Conservation (phyloP, 2,888 invertebrate genomes). For the Polydesmus complanatus region DNA sequence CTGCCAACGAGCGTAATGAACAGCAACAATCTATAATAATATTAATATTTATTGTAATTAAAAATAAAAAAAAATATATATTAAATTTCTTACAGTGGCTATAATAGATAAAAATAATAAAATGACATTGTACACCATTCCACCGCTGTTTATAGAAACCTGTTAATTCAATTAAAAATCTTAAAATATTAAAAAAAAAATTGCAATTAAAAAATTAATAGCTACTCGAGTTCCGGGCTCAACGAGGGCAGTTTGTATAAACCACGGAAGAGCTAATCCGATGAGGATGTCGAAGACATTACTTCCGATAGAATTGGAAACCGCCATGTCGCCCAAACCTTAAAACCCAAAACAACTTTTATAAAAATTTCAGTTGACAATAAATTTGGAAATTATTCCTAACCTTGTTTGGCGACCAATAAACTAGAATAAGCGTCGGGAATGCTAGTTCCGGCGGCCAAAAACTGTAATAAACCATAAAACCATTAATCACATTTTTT, state of each 20-base stretch:
- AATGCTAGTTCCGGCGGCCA: constrained; percentile 35
- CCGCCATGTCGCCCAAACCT: constrained; percentile 33
- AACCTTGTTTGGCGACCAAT: constrained; percentile 35
- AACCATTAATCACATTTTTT: too few species aligned
- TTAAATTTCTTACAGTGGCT: constrained; percentile 27
- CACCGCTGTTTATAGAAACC: constrained; percentile 16
- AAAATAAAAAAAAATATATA: too few species aligned
- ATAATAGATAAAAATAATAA: constrained; percentile 32
- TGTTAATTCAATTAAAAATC: background rate
- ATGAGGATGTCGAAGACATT: constrained; percentile 35
- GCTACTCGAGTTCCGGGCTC: constrained; percentile 22
- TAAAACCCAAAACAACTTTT: background rate
- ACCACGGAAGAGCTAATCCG: constrained; percentile 35
- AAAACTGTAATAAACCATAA: too few species aligned
- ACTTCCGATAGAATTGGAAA: constrained; percentile 34
- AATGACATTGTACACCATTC: constrained; percentile 32
- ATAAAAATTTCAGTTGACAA: background rate
- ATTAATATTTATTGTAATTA: constrained; percentile 6
- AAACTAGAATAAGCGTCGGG: constrained; percentile 37
- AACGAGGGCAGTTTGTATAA: constrained; percentile 29
- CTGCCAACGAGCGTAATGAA: constrained; percentile 28
- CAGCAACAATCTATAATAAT: constrained; percentile 22
- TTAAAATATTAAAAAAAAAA: background rate
- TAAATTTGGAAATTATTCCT: constrained; percentile 9
- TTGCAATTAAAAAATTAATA: constrained; percentile 12